phyloP scores from a whole-genome alignment of 2,888 invertebrate species.

The Aspidiotus destructor region DNA sequence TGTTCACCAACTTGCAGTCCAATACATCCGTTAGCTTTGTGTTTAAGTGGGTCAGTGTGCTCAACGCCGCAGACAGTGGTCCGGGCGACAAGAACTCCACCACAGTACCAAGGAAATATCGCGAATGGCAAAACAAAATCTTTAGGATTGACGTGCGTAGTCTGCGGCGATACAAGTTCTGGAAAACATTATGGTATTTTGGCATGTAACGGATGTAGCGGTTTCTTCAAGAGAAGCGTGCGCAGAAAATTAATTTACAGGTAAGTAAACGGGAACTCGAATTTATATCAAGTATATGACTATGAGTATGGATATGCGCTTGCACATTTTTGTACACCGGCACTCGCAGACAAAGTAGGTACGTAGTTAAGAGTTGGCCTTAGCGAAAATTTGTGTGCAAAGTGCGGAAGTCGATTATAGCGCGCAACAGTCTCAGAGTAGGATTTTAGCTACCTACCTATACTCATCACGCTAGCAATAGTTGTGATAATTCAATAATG shows the following conservation, averaged over 20 bases:
- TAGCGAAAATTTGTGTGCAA: too few relatives aligned
- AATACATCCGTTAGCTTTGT: conserved; percentile 50
- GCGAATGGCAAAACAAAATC: conserved; percentile 47
- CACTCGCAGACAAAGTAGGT: too few relatives aligned
- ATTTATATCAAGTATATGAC: too few relatives aligned
- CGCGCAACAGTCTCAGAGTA: too few relatives aligned
- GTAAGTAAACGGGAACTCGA: conserved; percentile 46
- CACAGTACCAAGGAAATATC: conserved; percentile 40
- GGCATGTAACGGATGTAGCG: conserved; percentile 98
- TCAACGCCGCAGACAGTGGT: conserved; percentile 48
- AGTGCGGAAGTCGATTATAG: too few relatives aligned
- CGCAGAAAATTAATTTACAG: conserved; percentile 93
- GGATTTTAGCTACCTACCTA: too few relatives aligned
- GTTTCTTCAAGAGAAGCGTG: conserved; percentile 96
- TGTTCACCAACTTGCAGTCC: conserved; percentile 38
- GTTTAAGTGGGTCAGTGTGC: conserved; percentile 42
- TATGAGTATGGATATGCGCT: too few relatives aligned
- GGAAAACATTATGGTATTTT: conserved; percentile 97
- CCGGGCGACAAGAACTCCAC: conserved; percentile 52
- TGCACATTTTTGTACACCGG: too few relatives aligned
- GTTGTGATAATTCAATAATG: too few relatives aligned
- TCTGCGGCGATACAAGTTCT: conserved; percentile 93
- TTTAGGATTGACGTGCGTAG: conserved; percentile 81
- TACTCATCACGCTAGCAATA: too few relatives aligned
- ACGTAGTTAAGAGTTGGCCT: too few relatives aligned